Evolutionary conservation across 1,140 invertebrate genomes (phyloP).

Genomic region (Temnothorax curvispinosus): DNA sequence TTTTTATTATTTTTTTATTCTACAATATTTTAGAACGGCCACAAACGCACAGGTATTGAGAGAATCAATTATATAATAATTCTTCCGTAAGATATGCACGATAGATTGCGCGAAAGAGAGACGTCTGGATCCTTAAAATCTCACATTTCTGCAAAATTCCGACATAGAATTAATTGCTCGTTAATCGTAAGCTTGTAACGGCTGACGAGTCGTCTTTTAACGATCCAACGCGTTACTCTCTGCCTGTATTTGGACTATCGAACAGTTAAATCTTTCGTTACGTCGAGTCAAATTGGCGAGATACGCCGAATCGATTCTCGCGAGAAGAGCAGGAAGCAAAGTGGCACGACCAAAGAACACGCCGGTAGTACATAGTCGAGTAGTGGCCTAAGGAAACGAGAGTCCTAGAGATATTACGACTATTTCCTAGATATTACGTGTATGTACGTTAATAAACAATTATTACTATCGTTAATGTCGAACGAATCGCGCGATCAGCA

Average conservation of each 20-base stretch:
- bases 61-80: constrained; percentile 20
- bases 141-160: background rate
- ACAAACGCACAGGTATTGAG: background rate
- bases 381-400: constrained; percentile 62
- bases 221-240: constrained; percentile 3
- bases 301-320: constrained; percentile 1
- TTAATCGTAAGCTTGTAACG: background rate
- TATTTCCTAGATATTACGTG: constrained; percentile 52
- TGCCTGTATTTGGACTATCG: background rate
- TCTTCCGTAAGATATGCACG: background rate
- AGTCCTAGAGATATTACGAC: constrained; percentile 69
- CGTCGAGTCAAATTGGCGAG: background rate
- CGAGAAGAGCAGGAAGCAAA: constrained; percentile 6
- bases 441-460: constrained; percentile 63
- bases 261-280: constrained; percentile 13
- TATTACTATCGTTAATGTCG: constrained; percentile 66
- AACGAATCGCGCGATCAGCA: constrained; percentile 43
- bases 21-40: constrained; percentile 25
- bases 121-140: constrained; percentile 19
- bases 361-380: constrained; percentile 63
- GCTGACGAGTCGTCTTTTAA: background rate
- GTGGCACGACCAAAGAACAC: constrained; percentile 70
- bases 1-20: constrained; percentile 53
- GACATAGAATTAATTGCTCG: background rate
- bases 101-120: background rate